Percentiles rank a stretch among this genome's conserved stretches.
phyloP scores from a whole-genome alignment of 2,113 vertebrate genomes.

The Spheniscus mendiculus region DNA sequence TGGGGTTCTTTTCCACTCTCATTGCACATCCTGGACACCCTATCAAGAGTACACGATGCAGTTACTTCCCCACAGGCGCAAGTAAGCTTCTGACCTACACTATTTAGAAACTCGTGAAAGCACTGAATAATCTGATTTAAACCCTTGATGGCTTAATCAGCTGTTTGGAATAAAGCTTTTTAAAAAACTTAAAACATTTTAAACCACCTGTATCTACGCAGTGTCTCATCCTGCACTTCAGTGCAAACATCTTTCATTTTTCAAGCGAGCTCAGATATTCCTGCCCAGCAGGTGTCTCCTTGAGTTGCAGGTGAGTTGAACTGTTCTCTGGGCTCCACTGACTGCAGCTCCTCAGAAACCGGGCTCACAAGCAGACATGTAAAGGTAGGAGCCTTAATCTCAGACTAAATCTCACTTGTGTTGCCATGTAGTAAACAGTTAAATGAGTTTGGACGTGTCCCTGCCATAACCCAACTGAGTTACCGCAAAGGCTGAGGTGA shows the following conservation, averaged over 20 bases:
- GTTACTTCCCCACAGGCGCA: background rate
- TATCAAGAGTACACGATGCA: background rate
- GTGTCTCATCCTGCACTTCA: background rate
- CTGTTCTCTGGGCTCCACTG: background rate
- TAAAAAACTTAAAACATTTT: background rate
- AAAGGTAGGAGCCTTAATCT: background rate
- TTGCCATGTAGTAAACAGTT: background rate
- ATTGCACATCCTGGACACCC: too few species aligned
- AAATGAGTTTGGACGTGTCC: fast-evolving
- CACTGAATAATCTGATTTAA: background rate
- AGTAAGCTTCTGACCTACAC: background rate
- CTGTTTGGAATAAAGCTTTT: background rate
- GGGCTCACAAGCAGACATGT: background rate
- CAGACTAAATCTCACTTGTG: background rate
- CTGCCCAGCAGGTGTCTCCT: background rate
- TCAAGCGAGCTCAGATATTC: background rate
- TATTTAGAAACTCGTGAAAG: background rate
- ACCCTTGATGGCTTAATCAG: background rate
- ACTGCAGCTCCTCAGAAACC: background rate
- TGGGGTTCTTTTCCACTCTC: background rate
- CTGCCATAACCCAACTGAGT: background rate
- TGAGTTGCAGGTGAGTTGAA: background rate
- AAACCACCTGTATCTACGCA: background rate
- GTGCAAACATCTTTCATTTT: background rate
- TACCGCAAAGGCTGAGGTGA: background rate